Percentiles rank a stretch among this genome's conserved stretches.
phyloP scores from a whole-genome alignment of 2,888 invertebrate genomes.

The Temnothorax rugatulus region DNA sequence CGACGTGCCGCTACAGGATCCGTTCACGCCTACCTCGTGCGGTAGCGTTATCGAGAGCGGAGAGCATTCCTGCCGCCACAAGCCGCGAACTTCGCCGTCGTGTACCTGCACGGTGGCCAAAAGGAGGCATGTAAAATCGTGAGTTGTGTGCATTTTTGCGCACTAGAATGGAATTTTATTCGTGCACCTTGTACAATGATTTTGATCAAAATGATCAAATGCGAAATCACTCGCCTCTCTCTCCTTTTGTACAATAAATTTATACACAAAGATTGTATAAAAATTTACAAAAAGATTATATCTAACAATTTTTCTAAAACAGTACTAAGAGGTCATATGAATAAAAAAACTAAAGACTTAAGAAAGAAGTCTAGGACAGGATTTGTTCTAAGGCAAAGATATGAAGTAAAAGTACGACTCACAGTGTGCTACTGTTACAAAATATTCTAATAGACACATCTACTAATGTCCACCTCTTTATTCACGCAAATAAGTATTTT shows the following conservation, averaged over 20 bases:
- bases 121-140: conserved; percentile 62
- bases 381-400: conserved; percentile 9
- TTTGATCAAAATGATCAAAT: not conserved
- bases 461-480: not conserved
- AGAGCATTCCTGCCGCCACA: conserved; percentile 84
- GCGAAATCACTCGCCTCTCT: not conserved
- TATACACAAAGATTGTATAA: conserved; percentile 22
- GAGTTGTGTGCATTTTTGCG: not conserved
- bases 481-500: not conserved
- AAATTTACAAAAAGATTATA: conserved; percentile 9
- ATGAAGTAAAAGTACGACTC: not conserved
- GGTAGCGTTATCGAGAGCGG: conserved; percentile 84
- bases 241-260: conserved; percentile 23
- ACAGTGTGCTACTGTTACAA: not conserved
- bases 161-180: conserved; percentile 25
- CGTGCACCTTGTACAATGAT: conserved; percentile 37
- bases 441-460: not conserved
- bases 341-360: not conserved
- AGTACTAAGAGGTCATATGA: conserved; percentile 28
- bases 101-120: conserved; percentile 76
- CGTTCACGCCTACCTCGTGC: conserved; percentile 80
- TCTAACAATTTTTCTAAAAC: not conserved
- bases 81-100: conserved; percentile 80
- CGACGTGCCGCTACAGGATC: conserved; percentile 85
- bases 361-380: not conserved